A percentile compares a stretch with the other conserved stretches of the same genome.
phyloP scores from a whole-genome alignment of 1,140 invertebrate species.

The Muscidifurax raptorellus region DNA sequence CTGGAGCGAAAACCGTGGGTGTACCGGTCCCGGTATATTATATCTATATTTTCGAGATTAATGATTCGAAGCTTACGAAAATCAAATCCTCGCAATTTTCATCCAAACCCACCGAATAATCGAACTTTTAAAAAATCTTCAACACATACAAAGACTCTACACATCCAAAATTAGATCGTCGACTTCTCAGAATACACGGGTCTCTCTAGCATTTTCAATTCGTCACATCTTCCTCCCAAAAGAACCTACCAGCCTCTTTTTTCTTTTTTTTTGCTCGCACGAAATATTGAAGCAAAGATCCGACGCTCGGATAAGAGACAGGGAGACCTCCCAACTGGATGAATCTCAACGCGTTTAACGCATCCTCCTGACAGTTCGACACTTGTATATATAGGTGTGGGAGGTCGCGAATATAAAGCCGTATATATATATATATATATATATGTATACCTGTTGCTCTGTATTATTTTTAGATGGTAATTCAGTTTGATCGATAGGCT shows the following conservation, averaged over 20 bases:
- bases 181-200: not conserved
- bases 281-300: not conserved
- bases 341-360: not conserved
- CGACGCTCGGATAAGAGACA: not conserved
- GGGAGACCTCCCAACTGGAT: not conserved
- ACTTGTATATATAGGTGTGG: constrained; percentile 1
- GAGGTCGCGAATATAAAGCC: not conserved
- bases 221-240: not conserved
- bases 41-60: too few species aligned
- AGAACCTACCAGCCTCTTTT: not conserved
- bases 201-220: not conserved
- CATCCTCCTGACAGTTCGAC: constrained; percentile 30
- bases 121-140: too few species aligned
- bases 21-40: not conserved
- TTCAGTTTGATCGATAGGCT: too few species aligned
- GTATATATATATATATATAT: not conserved
- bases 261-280: not conserved
- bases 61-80: too few species aligned
- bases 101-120: too few species aligned
- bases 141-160: too few species aligned
- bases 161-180: not conserved
- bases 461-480: too few species aligned
- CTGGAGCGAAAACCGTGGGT: not conserved
- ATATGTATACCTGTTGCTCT: too few species aligned
- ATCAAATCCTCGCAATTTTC: too few species aligned